Evolutionary conservation across 2,113 vertebrate genomes (phyloP).

Genomic region (Pelodiscus sinensis): DNA sequence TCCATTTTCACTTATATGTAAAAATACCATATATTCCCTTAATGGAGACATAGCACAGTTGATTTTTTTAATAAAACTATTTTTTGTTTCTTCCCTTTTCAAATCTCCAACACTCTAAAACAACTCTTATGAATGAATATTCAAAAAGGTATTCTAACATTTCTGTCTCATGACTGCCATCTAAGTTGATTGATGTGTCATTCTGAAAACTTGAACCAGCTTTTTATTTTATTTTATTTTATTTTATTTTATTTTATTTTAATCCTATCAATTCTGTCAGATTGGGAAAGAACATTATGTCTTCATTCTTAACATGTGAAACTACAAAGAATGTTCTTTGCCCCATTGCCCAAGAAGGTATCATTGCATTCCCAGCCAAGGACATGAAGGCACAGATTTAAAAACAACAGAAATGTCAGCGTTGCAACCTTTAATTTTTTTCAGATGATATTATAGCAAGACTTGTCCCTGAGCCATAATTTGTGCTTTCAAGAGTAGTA

Average conservation of each 20-base stretch:
- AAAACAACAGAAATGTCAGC: slow-evolving; percentile 8
- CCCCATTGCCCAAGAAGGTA: not conserved
- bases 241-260: not conserved
- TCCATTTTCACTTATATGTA: not conserved
- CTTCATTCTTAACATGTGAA: not conserved
- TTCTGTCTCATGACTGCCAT: not conserved
- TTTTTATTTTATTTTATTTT: not conserved
- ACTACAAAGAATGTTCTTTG: slow-evolving; percentile 2
- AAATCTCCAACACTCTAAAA: not conserved
- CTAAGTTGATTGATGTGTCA: not conserved
- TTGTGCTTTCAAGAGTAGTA: not conserved
- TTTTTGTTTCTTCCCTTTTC: not conserved
- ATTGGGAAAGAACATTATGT: not conserved
- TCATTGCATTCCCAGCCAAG: not conserved
- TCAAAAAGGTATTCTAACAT: not conserved
- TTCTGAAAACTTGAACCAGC: not conserved
- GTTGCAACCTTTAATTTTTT: not conserved
- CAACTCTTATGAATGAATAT: too few species aligned
- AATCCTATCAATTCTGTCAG: not conserved
- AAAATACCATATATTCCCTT: not conserved
- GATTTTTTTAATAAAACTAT: not conserved
- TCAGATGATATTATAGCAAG: not conserved
- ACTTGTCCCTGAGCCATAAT: slow-evolving; percentile 2
- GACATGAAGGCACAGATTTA: slow-evolving; percentile 12
- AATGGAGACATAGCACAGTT: not conserved